Base-by-base conservation (phyloP, 1,140 invertebrate species). In the Ceratosolen fusciceps region DNA sequence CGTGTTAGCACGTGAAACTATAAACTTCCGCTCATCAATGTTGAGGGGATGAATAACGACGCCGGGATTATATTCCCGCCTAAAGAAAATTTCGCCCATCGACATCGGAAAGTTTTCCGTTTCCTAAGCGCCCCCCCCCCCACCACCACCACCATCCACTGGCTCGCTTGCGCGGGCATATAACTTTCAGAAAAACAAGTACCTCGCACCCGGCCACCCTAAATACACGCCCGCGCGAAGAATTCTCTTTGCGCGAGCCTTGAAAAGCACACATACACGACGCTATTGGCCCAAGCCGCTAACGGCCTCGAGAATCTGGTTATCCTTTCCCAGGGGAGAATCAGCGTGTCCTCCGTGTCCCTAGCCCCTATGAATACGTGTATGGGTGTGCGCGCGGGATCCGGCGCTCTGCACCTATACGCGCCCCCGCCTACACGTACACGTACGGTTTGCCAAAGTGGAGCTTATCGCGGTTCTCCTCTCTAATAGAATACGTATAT, bases 401-500 rank as follows among this genome's bases (percentile, higher is more conserved):
- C n/a, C n/a, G n/a, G n/a, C 2, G 58, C 26, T 62, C n/a, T 29
- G 24, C 31, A 71, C 52, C 49, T 56, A 39, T 39, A 21, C 21
- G 39, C 19, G 24, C 24, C 24, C 4, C 24, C 29, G 19, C 43
- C 47, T 62, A 29, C 26, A 19, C 65, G 9, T 24, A 21, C 39
- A 60, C 80, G 78, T 81, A 78, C 79, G 82, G 79, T 85, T 85
- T 83, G 80, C 81, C 84, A 87, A 86, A 88, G 84, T 84, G 84
- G 82, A 85, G 86, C 86, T 88, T 88, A 87, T 87, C 86, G 82
- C 82, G 79, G 82, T 78, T 81, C 81, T 75, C 70, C 80, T 75
- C 81, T 81, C 82, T 85, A 87, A 87, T 87, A 85, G 84, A 86
- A 86, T 86, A 83, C 81, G 79, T 67, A 74, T 83, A 84, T 81